A percentile compares a stretch with the other conserved stretches of the same genome.
These are phyloP conservation scores for Montipora cactus DNA, from an alignment of 64 coral and sea anemone genomes.

Conservation along the genomic window DNA sequence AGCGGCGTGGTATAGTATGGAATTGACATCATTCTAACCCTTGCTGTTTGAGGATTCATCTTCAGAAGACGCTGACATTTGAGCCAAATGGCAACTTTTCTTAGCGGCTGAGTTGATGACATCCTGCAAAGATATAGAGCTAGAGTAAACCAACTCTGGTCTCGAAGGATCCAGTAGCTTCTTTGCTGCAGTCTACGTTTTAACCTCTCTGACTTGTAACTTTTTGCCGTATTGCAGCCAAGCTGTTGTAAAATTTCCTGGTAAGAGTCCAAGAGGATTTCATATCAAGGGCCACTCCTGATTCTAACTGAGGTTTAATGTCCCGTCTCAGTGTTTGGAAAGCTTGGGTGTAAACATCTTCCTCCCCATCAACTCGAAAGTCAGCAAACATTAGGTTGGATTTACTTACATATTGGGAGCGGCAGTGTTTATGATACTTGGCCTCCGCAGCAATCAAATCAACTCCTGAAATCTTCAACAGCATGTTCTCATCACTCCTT, in stretches of 20 bases:
- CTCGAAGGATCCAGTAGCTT: slow-evolving; percentile 36
- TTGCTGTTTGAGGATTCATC: neutral
- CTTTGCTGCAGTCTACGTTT: slow-evolving; percentile 45
- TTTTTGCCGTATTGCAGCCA: slow-evolving; percentile 12
- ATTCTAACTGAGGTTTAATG: slow-evolving; percentile 23
- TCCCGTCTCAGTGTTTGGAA: neutral
- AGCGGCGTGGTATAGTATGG: slow-evolving; percentile 23
- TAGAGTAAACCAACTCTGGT: slow-evolving; percentile 53
- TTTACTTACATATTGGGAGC: slow-evolving; percentile 18
- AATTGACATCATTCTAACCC: slow-evolving; percentile 5
- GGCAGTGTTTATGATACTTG: slow-evolving; percentile 46
- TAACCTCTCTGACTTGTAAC: slow-evolving; percentile 27
- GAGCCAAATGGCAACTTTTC: neutral
- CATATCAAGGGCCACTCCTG: slow-evolving; percentile 10
- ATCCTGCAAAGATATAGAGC: slow-evolving; percentile 18
- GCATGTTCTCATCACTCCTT: slow-evolving; percentile 50
- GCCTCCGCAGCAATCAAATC: slow-evolving; percentile 67
- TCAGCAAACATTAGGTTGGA: slow-evolving; percentile 11
- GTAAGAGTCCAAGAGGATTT: slow-evolving; percentile 36
- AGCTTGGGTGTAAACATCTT: slow-evolving; percentile 37
- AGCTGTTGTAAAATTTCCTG: slow-evolving; percentile 32
- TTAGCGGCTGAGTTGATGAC: slow-evolving; percentile 39
- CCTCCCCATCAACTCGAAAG: slow-evolving; percentile 1
- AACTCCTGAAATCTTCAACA: slow-evolving; percentile 47
- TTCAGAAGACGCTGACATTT: slow-evolving; percentile 8